Evolutionary conservation across 2,888 invertebrate genomes (phyloP).

Genomic region (Spicauda simplicius): DNA sequence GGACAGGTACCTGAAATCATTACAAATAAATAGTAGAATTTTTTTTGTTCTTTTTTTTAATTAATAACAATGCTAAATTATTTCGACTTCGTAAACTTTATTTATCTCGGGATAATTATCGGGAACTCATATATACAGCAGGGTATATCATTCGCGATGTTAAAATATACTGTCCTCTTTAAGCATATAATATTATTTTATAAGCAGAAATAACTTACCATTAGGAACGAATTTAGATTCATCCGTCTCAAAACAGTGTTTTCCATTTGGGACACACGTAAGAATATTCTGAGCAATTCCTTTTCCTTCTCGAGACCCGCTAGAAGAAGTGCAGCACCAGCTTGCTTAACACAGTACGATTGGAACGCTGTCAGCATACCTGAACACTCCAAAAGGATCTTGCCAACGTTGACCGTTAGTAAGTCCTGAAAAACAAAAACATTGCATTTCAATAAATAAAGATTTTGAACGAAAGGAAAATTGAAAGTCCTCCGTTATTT

Average conservation of each 20-base stretch:
- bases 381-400: slow-evolving; percentile 94
- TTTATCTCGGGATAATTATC: no score
- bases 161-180: no score
- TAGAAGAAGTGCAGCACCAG: slow-evolving; percentile 93
- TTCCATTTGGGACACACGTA: slow-evolving; percentile 98
- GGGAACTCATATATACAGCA: no score
- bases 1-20: slow-evolving; percentile 92
- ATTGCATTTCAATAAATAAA: no score
- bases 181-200: no score
- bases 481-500: no score
- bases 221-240: slow-evolving; percentile 98
- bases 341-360: slow-evolving; percentile 97
- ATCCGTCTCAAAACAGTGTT: slow-evolving; percentile 96
- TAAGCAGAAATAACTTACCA: slow-evolving; percentile 86
- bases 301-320: slow-evolving; percentile 97
- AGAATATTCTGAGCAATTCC: slow-evolving; percentile 95
- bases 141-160: no score
- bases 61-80: no score
- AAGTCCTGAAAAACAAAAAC: slow-evolving; percentile 84
- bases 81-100: no score
- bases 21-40: not conserved
- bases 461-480: no score
- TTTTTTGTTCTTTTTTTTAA: no score
- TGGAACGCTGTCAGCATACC: slow-evolving; percentile 98
- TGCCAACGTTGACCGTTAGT: slow-evolving; percentile 94